Evolutionary conservation across 2,113 vertebrate genomes (phyloP).

Genomic region (Colistium nudipinnis): DNA sequence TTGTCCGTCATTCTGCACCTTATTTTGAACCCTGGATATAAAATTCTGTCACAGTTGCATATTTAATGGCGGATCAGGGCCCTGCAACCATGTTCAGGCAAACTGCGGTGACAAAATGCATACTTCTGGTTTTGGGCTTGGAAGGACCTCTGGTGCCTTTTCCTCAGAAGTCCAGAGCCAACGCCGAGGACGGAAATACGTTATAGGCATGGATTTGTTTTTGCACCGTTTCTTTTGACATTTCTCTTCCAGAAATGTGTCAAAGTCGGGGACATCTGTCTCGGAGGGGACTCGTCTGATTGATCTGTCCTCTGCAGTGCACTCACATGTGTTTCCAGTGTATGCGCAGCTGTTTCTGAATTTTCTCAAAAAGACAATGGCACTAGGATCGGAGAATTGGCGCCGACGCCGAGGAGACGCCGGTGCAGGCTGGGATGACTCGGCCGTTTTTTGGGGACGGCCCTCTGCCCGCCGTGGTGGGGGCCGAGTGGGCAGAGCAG

Average conservation of each 20-base stretch:
- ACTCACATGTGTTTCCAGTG: conserved; percentile 53
- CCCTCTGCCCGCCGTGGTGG: conserved; percentile 4
- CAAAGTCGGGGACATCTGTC: conserved; percentile 61
- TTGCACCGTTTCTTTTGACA: conserved; percentile 37
- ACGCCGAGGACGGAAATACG: conserved; percentile 45
- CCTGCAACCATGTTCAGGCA: conserved; percentile 59
- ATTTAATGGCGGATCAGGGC: conserved; percentile 49
- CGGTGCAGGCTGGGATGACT: conserved; percentile 17
- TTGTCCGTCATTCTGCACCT: conserved; percentile 34
- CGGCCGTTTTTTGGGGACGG: conserved; percentile 7
- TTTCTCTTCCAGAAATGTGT: conserved; percentile 56
- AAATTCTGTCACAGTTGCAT: conserved; percentile 54
- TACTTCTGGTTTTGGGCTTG: conserved; percentile 61
- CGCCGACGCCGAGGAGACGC: conserved; percentile 21
- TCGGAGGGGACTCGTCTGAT: conserved; percentile 27
- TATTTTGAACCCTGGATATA: conserved; percentile 45
- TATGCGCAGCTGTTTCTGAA: conserved; percentile 50
- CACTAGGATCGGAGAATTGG: conserved; percentile 20
- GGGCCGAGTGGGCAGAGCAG: conserved; percentile 28
- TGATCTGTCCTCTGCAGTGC: conserved; percentile 36
- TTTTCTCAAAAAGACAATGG: conserved; percentile 35
- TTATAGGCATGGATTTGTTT: conserved; percentile 68
- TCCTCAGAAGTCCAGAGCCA: conserved; percentile 51
- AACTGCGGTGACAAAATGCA: conserved; percentile 57
- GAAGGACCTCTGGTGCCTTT: conserved; percentile 42